These are phyloP conservation scores for Andrena trimmerana DNA, from an alignment of 2,888 invertebrate genomes.

Conservation along the genomic window DNA sequence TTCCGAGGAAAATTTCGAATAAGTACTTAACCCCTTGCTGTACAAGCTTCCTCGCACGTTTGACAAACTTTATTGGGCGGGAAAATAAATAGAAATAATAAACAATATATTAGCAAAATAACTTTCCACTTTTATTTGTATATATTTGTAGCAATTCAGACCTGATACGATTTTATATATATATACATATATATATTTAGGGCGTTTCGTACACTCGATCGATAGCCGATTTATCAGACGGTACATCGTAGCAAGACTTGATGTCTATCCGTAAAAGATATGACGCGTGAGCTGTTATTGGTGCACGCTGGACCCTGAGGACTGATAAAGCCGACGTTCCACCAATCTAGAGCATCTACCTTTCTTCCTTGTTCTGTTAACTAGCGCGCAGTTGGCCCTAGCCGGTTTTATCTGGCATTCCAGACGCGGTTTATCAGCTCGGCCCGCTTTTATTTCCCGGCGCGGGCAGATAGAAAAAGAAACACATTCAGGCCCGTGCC, in stretches of 20 bases:
- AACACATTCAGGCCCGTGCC: slow-evolving; percentile 60
- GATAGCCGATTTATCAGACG: slow-evolving; percentile 30
- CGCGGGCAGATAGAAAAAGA: slow-evolving; percentile 63
- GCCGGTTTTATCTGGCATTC: slow-evolving; percentile 82
- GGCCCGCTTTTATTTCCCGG: slow-evolving; percentile 76
- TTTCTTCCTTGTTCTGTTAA: slow-evolving; percentile 60
- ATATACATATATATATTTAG: background rate
- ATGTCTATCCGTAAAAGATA: slow-evolving; percentile 38
- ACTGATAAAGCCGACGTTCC: slow-evolving; percentile 62
- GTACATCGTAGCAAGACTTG: slow-evolving; percentile 42
- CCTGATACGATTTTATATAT: no score
- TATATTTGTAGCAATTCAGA: no score
- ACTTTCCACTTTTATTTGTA: no score
- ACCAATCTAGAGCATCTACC: slow-evolving; percentile 57
- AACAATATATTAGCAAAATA: background rate
- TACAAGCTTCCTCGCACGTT: background rate
- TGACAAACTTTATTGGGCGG: background rate
- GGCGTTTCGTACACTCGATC: slow-evolving; percentile 3
- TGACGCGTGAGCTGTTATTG: slow-evolving; percentile 57
- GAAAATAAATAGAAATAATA: background rate
- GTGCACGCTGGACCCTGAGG: slow-evolving; percentile 49
- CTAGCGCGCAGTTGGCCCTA: slow-evolving; percentile 72
- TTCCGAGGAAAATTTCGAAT: background rate
- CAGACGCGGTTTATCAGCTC: slow-evolving; percentile 81
- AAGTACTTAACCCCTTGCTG: background rate